These are phyloP conservation scores for Spea multiplicata DNA, from an alignment of 2,113 vertebrate species.

Conservation along the genomic window DNA sequence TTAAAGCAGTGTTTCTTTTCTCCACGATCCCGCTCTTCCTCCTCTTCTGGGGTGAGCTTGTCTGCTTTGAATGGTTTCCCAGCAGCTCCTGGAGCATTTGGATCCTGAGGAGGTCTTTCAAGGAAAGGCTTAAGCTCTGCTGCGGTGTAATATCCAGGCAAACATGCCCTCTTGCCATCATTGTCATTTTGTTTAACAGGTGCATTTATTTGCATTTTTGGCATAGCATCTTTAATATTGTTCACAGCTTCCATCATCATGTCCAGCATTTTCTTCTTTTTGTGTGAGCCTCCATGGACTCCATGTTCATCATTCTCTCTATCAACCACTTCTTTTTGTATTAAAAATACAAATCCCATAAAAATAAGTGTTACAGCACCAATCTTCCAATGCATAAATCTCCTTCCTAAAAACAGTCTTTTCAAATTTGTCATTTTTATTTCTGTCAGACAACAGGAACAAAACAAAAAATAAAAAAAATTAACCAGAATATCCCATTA, in stretches of 20 bases:
- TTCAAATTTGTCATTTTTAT: slow-evolving; percentile 73
- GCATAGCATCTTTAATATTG: slow-evolving; percentile 88
- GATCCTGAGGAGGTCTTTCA: slow-evolving; percentile 82
- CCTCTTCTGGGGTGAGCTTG: slow-evolving; percentile 76
- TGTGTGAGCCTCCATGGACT: slow-evolving; percentile 69
- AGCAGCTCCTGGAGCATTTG: slow-evolving; percentile 83
- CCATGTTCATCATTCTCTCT: slow-evolving; percentile 78
- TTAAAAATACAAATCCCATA: slow-evolving; percentile 86
- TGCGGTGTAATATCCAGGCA: slow-evolving; percentile 83
- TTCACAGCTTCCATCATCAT: slow-evolving; percentile 90
- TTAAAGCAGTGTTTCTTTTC: slow-evolving; percentile 97
- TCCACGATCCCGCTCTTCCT: slow-evolving; percentile 86
- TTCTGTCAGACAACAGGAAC: slow-evolving; percentile 28
- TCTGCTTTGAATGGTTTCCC: slow-evolving; percentile 82
- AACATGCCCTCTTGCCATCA: slow-evolving; percentile 67
- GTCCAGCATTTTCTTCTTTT: slow-evolving; percentile 82
- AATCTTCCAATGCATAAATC: slow-evolving; percentile 81
- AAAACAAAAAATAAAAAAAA: slow-evolving; percentile 12
- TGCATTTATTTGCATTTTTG: slow-evolving; percentile 96
- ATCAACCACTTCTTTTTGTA: slow-evolving; percentile 91
- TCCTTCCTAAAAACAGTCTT: slow-evolving; percentile 71
- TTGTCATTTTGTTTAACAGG: slow-evolving; percentile 73
- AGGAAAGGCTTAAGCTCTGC: slow-evolving; percentile 82
- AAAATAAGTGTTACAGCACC: slow-evolving; percentile 79
- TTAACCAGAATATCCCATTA: slow-evolving; percentile 46